These are phyloP conservation scores for Myotis vivesi DNA, from an alignment of 2,797 vertebrate genomes.

Conservation along the genomic window DNA sequence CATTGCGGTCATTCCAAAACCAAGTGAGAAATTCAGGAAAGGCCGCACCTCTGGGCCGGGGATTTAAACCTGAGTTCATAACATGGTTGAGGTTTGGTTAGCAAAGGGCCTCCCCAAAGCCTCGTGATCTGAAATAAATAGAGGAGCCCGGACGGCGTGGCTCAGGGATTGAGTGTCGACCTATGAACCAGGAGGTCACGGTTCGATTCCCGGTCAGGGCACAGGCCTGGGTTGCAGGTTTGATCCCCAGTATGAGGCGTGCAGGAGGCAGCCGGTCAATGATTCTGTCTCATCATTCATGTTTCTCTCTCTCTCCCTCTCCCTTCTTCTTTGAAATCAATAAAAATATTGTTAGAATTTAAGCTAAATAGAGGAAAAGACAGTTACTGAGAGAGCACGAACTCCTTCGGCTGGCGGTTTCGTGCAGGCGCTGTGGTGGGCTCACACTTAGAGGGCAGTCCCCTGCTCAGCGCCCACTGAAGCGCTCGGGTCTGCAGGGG, in stretches of 20 bases:
- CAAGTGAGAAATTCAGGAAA: not conserved
- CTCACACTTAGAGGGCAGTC: no score
- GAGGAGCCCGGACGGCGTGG: not conserved
- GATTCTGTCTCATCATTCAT: no score
- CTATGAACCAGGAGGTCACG: no score
- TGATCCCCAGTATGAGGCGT: no score
- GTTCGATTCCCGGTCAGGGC: no score
- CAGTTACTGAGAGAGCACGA: not conserved
- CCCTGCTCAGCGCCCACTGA: not conserved
- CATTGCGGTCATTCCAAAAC: not conserved
- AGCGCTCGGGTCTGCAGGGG: accelerated
- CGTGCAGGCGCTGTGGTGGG: not conserved
- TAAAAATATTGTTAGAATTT: no score
- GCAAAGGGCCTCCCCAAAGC: constrained; percentile 28
- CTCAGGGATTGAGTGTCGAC: no score
- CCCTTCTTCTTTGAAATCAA: no score
- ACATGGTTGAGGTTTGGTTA: not conserved
- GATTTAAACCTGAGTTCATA: not conserved
- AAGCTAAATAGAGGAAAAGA: constrained; percentile 8
- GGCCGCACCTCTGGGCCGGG: not conserved
- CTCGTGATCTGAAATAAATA: constrained; percentile 43
- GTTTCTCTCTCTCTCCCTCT: no score
- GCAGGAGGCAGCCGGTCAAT: no score
- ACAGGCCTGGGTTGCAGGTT: no score
- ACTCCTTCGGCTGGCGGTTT: not conserved